Percentiles rank a stretch among this genome's conserved stretches.
Conservation (phyloP, 2,888 invertebrate species). For the Odiellus spinosus region DNA sequence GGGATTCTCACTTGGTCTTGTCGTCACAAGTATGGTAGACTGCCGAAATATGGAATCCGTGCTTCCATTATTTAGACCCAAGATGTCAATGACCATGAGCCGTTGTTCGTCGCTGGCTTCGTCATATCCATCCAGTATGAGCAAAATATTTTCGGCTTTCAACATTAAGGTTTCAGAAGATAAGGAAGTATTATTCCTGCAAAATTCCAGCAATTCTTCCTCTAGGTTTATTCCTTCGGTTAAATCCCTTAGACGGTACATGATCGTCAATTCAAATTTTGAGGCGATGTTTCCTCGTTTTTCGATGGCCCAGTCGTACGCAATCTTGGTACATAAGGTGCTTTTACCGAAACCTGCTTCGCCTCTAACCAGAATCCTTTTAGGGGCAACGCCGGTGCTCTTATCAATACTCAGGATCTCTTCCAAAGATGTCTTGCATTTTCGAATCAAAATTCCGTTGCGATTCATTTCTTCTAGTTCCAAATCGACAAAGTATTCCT, state of each 20-base stretch:
- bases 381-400: background rate
- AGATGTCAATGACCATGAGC: too few species aligned
- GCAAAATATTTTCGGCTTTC: background rate
- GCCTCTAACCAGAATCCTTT: background rate
- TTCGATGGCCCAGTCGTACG: constrained; percentile 1
- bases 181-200: too few species aligned
- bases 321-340: background rate
- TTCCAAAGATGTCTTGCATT: too few species aligned
- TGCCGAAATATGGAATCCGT: too few species aligned
- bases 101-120: background rate
- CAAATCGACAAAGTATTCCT: too few species aligned
- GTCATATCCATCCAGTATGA: constrained; percentile 1
- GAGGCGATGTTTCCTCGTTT: background rate
- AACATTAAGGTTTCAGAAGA: background rate
- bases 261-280: background rate
- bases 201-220: background rate
- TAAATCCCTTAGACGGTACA: background rate
- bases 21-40: too few species aligned
- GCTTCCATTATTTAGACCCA: too few species aligned
- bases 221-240: background rate
- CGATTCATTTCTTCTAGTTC: too few species aligned
- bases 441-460: too few species aligned
- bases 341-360: constrained; percentile 1
- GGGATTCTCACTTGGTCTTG: too few species aligned
- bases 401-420: too few species aligned